Evolutionary conservation across 1,140 invertebrate genomes (phyloP), one percentile per base, ranked within the genome.

Genomic region (Drosophila rufa): DNA sequence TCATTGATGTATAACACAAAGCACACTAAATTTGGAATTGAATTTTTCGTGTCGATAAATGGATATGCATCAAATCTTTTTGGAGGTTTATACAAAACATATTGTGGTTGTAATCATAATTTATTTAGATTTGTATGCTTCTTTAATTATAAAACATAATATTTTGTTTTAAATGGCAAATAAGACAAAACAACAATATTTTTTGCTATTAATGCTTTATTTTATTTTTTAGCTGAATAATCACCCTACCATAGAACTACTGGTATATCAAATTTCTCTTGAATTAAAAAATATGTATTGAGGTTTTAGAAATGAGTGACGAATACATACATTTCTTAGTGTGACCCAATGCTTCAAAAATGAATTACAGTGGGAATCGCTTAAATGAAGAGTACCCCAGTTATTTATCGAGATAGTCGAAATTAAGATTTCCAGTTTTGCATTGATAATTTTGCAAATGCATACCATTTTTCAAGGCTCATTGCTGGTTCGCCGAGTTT

Each of bases 371-470:
- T 40, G 33, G 7, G 36, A 57, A 57, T 25, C 6, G 12, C 7
- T 33, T 14, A 38, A 22, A 15, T 3, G 4, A 11, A 36, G 65
- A 67, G 25, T 30, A 19, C 48, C 67, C 48, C n/a, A 40, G 6
- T 14, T 46, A 27, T 27, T 55, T 70, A 70, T 70, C 67, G 67
- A 68, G 19, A 67, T 42, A 27, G 47, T 25, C 46, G 48, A 27
- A 40, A 67, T 22, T 65, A 33, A 53, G 61, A 38, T 19, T 67
- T 46, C 47, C 27, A 53, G 30, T 69, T 67, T 66, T 69, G 67
- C 67, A 55, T 70, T 67, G 67, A 70, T 70, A 68, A 70, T 68
- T 70, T 70, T 55, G 67, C 67, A 70, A 70, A 70, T 70, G 67
- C 62, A 70, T 70, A 68, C 67, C 47, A 46, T 70, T 40, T 70